Evolutionary conservation across 2,797 vertebrate species (phyloP).

Genomic region (Ctenosaura bakeri): DNA sequence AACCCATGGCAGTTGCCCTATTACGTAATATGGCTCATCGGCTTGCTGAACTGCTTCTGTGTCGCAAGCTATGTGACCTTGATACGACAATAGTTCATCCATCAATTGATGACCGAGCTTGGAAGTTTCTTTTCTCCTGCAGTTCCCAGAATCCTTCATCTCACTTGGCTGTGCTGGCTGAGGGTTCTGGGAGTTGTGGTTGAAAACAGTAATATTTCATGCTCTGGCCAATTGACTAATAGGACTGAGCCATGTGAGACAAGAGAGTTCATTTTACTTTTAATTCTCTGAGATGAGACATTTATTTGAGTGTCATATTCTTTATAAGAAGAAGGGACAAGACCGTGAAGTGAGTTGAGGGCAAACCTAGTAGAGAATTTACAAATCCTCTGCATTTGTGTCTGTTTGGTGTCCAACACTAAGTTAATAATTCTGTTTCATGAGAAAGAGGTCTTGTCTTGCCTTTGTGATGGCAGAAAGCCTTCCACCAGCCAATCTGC

Average conservation of each 20-base stretch:
- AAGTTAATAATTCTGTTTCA: background rate
- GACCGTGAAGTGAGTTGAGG: rapidly evolving
- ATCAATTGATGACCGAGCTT: too few species aligned
- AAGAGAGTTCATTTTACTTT: background rate
- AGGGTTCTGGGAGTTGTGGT: too few species aligned
- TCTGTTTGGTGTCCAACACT: background rate
- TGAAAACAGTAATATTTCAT: too few species aligned
- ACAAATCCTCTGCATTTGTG: constrained; percentile 13
- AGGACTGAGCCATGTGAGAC: background rate
- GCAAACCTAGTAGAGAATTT: background rate
- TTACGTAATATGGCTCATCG: background rate
- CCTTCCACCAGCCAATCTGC: constrained; percentile 51
- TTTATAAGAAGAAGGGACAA: background rate
- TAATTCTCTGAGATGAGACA: background rate
- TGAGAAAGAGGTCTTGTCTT: constrained; percentile 10
- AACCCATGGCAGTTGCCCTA: too few species aligned
- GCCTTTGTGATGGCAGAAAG: background rate
- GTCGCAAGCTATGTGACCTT: background rate
- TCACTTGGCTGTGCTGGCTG: background rate
- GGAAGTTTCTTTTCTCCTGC: background rate
- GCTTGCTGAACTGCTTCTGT: background rate
- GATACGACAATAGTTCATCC: background rate
- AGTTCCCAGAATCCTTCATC: background rate
- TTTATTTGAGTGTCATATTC: background rate
- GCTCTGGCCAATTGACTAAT: background rate